Evolutionary conservation across 2,888 invertebrate species (phyloP).

Genomic region (Amblyjoppa fuscipennis): DNA sequence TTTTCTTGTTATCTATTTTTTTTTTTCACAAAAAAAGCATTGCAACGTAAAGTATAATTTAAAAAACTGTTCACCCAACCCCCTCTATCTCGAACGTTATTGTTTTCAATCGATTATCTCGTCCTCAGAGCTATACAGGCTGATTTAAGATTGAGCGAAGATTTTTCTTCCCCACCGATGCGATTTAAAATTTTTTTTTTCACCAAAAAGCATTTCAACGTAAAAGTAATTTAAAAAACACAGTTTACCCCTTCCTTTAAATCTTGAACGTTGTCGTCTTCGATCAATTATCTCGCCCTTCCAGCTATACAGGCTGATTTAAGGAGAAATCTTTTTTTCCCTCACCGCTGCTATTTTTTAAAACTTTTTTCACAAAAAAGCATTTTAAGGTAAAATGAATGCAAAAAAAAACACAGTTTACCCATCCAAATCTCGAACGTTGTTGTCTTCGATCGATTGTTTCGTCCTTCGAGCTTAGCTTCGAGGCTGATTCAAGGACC

Average conservation of each 20-base stretch:
- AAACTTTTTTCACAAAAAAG: not conserved
- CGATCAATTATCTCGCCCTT: not conserved
- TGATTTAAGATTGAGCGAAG: not conserved
- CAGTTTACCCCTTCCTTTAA: not conserved
- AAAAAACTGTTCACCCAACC: not conserved
- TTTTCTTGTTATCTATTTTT: not conserved
- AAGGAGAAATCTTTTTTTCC: no score
- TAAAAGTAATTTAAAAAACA: no score
- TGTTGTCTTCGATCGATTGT: conserved; percentile 50
- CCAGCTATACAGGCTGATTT: no score
- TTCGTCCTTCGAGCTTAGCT: conserved; percentile 22
- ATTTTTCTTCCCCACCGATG: not conserved
- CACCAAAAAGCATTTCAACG: no score
- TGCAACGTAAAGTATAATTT: no score
- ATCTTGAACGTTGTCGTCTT: conserved; percentile 55
- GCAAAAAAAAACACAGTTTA: no score
- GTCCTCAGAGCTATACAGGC: conserved; percentile 1
- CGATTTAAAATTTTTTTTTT: not conserved
- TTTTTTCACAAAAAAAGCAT: not conserved
- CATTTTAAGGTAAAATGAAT: no score
- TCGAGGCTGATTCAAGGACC: not conserved
- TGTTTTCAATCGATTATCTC: conserved; percentile 50
- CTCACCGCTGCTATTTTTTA: no score
- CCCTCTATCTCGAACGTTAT: conserved; percentile 50
- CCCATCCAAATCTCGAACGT: conserved; percentile 45